Conservation (phyloP, 2,888 invertebrate genomes). For the Hypsopygia costalis region DNA sequence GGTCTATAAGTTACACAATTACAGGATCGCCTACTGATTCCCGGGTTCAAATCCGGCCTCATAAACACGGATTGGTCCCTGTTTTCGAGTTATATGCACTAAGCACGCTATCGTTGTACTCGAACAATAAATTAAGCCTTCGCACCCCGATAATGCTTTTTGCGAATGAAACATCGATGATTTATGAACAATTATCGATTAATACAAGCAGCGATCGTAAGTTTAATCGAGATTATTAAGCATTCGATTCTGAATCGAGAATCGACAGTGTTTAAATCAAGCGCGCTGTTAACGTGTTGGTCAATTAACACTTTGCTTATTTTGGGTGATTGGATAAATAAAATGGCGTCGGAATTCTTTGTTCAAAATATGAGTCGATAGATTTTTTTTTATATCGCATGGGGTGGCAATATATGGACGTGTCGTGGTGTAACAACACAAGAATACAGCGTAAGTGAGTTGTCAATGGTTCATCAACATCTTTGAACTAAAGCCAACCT, state of each 20-base stretch:
- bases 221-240: constrained; percentile 73
- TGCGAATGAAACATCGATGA: constrained; percentile 77
- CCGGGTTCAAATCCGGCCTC: constrained; percentile 32
- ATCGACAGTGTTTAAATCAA: constrained; percentile 55
- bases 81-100: constrained; percentile 61
- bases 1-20: constrained; percentile 56
- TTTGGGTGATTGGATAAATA: constrained; percentile 9
- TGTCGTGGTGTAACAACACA: too few species aligned
- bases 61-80: constrained; percentile 65
- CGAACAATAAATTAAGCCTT: constrained; percentile 71
- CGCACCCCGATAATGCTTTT: constrained; percentile 76
- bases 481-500: too few species aligned
- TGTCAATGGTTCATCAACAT: too few species aligned
- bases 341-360: too few species aligned
- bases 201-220: constrained; percentile 79
- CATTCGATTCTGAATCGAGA: constrained; percentile 47
- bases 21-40: constrained; percentile 44
- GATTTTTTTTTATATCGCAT: too few species aligned
- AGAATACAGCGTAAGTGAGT: too few species aligned
- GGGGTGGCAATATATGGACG: too few species aligned
- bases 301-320: constrained; percentile 35
- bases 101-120: constrained; percentile 68
- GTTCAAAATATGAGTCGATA: too few species aligned
- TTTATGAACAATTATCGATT: constrained; percentile 80
- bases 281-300: constrained; percentile 36